Base-by-base conservation (phyloP, 2,888 invertebrate genomes). In the Ophioninae sp. region DNA sequence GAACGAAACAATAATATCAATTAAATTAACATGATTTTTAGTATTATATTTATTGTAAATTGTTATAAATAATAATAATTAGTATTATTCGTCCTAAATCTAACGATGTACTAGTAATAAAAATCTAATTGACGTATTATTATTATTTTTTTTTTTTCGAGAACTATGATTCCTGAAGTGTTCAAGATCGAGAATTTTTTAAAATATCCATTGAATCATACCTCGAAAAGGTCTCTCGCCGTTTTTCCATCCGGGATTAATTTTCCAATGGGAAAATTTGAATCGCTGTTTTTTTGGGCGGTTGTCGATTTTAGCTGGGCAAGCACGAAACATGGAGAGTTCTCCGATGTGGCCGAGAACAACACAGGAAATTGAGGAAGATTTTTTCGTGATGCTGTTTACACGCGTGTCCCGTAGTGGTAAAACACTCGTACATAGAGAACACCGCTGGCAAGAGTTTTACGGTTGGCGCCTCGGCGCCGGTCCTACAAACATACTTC, bases 381-480 rank as follows among this genome's bases (percentile, higher is more conserved):
- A 41, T 56, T 44, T 6, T 20, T 10, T n/a, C 20, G 69, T 41
- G 59, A 59, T 17, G 23, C 39, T 44, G 64, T 23, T 20, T 62
- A 69, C 50, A 61, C 59, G 21, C 65, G 20, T 64, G 64, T 56
- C 41, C 30, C 37, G 59, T 59, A 39, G 41, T n/a, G 44, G 62
- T 70, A 75, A 75, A 75, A 70, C 56, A 75, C 68, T 7, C 20
- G 30, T 69, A n/a, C 6, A 41, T 44, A 21, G 20, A 44, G 23
- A 73, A 59, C 61, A 37, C 13, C 17, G 69, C 67, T 21, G 80
- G 37, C 57, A 72, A 62, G 65, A 81, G 74, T 81, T 72, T 74
- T 61, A 70, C 62, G 67, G 84, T 81, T 84, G 88, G 87, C 88
- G 89, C 87, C 87, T 79, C 79, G 82, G 86, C 83, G 86, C 84